Evolutionary conservation across 2,888 invertebrate genomes (phyloP), one percentile per base, ranked within the genome.

Genomic region (Chrysodeixis includens): DNA sequence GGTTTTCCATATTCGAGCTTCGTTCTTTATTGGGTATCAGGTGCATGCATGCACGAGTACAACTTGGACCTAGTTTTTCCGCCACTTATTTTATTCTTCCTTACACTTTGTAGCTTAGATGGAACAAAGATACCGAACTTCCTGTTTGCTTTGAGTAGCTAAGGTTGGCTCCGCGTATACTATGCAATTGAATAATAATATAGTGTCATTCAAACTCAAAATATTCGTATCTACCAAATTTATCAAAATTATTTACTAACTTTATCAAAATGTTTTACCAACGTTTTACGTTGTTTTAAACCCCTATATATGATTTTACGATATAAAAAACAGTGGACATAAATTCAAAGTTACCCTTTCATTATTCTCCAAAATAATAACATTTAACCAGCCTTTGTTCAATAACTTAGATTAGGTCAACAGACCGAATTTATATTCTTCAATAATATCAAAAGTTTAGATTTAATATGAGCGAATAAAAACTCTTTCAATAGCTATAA

Each of bases 401-500:
- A 20, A 14, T 53, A 12, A 22, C 30, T 44, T 57, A 57, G 64
- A 61, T 65, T 62, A 20, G 22, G 40, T 61, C 59, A 51, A 46
- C 52, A 64, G 9, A 52, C 61, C 10, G 53, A 30, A 65, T 53
- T 62, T 61, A 22, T 56, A 60, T 22, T 40, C 62, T 62, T 74
- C 59, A 67, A 68, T 68, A 53, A 35, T 56, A 57, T 52, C 12
- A 57, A 62, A 78, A 67, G 51, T 71, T 63, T 51, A 46, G 35
- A 61, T 56, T 66, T 66, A 66, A 60, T 66, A 35, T 46, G 55
- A 26, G 46, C 30, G 30, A 63, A 70, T 69, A 72, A 79, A 75
- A 70, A 56, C 74, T 82, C 68, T 78, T 78, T 75, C 71, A 30
- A 65, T 53, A 35, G 65, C 53, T 44, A 64, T 69, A 78, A 71